A percentile compares a stretch with the other conserved stretches of the same genome.
Evolutionary conservation across 2,797 vertebrate species (phyloP).

Genomic region (Carduelis carduelis): DNA sequence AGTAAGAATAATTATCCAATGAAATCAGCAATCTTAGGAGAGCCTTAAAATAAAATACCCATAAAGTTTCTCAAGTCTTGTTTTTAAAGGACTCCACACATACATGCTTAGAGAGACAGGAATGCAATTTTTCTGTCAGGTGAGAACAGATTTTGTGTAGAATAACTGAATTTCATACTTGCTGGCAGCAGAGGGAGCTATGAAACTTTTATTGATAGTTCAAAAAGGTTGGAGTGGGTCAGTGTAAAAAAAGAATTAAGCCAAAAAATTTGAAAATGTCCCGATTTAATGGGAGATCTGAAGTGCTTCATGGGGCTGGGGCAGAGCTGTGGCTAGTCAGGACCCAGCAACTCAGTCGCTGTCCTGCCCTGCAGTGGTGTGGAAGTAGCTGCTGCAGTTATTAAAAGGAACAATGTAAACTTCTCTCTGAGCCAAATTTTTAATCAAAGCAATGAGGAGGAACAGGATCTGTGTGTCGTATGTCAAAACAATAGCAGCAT

Average conservation of each 20-base stretch:
- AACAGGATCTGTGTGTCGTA: background rate
- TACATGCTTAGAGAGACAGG: background rate
- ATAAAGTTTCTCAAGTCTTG: background rate
- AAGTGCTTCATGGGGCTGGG: background rate
- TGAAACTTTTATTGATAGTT: background rate
- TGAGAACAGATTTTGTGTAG: background rate
- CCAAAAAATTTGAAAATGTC: too few relatives aligned
- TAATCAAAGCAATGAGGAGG: constrained; percentile 4
- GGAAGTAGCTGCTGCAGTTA: background rate
- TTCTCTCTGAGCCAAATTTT: background rate
- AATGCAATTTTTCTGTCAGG: background rate
- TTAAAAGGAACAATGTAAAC: background rate
- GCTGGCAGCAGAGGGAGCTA: constrained; percentile 53
- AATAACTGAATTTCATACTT: background rate
- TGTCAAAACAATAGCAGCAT: constrained; percentile 13
- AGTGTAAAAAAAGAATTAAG: background rate
- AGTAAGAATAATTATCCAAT: background rate
- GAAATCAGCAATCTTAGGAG: background rate
- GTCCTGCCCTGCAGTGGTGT: background rate
- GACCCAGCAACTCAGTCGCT: background rate
- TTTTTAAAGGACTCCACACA: background rate
- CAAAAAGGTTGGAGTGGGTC: fast-evolving
- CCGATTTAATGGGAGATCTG: background rate
- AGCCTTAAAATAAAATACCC: background rate
- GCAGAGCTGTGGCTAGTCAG: background rate